phyloP scores from a whole-genome alignment of 2,113 vertebrate genomes.

The Zeus faber region DNA sequence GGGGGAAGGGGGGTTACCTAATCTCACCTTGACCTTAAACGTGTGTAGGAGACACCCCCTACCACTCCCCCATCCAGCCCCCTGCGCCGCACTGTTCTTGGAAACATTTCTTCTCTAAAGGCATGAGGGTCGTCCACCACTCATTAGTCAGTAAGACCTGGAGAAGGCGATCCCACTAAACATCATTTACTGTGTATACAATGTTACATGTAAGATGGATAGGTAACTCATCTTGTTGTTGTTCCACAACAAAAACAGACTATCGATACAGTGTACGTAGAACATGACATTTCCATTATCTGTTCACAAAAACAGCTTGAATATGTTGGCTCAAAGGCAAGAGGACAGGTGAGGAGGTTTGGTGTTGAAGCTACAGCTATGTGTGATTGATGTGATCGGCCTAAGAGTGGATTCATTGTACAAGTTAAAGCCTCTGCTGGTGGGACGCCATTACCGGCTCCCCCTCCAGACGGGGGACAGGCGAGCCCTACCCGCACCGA shows the following conservation, averaged over 20 bases:
- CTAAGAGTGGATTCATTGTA: constrained; percentile 4
- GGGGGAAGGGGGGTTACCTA: constrained; percentile 42
- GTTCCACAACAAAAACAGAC: too few species aligned
- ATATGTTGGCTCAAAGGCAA: too few species aligned
- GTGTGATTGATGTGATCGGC: constrained; percentile 20
- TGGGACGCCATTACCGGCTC: constrained; percentile 5
- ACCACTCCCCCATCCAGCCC: not conserved
- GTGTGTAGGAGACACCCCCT: not conserved
- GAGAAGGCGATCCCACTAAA: too few species aligned
- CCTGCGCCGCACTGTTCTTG: not conserved
- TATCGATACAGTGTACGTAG: too few species aligned
- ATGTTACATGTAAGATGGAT: too few species aligned
- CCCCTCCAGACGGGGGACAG: not conserved
- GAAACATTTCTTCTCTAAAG: constrained; percentile 32
- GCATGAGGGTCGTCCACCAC: too few species aligned
- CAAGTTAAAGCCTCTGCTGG: not conserved
- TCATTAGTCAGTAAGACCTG: too few species aligned
- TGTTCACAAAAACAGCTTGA: too few species aligned
- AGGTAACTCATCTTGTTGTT: too few species aligned
- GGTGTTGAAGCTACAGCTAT: constrained; percentile 17
- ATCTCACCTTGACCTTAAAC: constrained; percentile 50
- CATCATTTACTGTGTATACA: too few species aligned
- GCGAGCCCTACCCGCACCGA: not conserved
- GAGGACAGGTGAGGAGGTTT: too few species aligned
- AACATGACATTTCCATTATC: too few species aligned